Percentiles rank a stretch among this genome's conserved stretches.
Evolutionary conservation across 2,888 invertebrate genomes (phyloP).

Genomic region (Hetaerina titia): DNA sequence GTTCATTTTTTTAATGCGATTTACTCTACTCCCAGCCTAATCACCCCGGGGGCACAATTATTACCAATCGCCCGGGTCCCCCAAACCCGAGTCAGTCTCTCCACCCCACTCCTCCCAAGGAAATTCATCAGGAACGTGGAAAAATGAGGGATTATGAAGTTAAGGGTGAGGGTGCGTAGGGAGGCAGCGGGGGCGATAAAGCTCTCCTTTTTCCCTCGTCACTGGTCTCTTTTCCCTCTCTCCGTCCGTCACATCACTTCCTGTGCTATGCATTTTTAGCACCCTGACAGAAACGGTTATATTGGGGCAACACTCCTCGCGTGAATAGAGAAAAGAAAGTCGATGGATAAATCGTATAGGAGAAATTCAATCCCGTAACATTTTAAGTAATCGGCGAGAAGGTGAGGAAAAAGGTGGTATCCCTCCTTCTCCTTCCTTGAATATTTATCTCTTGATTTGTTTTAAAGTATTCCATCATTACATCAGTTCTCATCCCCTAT

Average conservation of each 20-base stretch:
- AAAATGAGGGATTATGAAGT: slow-evolving; percentile 26
- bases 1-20: slow-evolving; percentile 54
- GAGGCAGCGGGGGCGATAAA: neutral
- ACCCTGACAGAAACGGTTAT: too few species aligned
- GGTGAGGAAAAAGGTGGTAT: too few species aligned
- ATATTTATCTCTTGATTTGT: too few species aligned
- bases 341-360: too few species aligned
- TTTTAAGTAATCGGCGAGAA: too few species aligned
- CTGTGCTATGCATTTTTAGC: neutral
- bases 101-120: neutral
- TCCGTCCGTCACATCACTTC: neutral
- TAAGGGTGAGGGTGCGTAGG: neutral
- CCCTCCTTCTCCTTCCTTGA: too few species aligned
- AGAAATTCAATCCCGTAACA: too few species aligned
- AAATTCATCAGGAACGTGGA: neutral
- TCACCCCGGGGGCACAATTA: slow-evolving; percentile 16
- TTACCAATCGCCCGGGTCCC: neutral
- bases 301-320: too few species aligned
- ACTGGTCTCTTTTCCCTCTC: neutral
- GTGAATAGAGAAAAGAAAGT: too few species aligned
- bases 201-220: neutral
- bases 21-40: neutral
- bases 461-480: too few species aligned
- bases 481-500: too few species aligned
- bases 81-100: neutral